Base-by-base conservation (phyloP, 2,797 vertebrate species). In the Aulostomus chinensis region DNA sequence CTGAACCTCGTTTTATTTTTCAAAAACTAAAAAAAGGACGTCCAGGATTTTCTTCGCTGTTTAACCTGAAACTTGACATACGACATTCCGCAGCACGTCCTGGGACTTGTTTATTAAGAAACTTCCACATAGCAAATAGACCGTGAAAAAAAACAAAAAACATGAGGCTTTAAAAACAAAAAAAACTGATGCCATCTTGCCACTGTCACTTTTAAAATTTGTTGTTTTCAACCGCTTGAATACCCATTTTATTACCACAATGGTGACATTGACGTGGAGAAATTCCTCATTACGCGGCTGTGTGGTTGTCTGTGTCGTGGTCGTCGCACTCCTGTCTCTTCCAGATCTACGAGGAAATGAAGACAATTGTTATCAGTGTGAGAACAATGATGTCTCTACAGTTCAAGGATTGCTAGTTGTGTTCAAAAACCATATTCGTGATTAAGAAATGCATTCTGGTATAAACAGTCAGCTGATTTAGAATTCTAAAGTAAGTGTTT, bases 321-420 rank as follows among this genome's bases (percentile, higher is more conserved):
- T n/a, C 89, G 0, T 90, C 89, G 16, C 76, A 84, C 17, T 93
- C 93, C 0, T 94, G 91, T 62, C 96, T 92, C 77, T 96, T 98
- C 96, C 96, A 98, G 71, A 98, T 97, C 96, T 98, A 74, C 1
- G 11, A 36, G 55, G 30, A 25, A 10, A 16, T 35, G 4, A 8
- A 49, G 7, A 29, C 2, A 12, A 26, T 28, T 17, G 25, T 45
- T 28, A n/a, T 4, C 4, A 16, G 7, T 12, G 10, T 9, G 18
- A 22, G 12, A 34, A n/a, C 1, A 38, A 37, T 5, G 4, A 43
- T 9, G 2, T 6, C 9, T 11, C 9, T 11, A 2, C 7, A 51
- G 48, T 35, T 35, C 14, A 10, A 12, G 6, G 2, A 7, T 5
- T 34, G 3, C 0, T 46, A 4, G 2, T 47, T 34, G 13, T 0